phyloP scores from a whole-genome alignment of 2,113 vertebrate genomes.

The Trachemys scripta region DNA sequence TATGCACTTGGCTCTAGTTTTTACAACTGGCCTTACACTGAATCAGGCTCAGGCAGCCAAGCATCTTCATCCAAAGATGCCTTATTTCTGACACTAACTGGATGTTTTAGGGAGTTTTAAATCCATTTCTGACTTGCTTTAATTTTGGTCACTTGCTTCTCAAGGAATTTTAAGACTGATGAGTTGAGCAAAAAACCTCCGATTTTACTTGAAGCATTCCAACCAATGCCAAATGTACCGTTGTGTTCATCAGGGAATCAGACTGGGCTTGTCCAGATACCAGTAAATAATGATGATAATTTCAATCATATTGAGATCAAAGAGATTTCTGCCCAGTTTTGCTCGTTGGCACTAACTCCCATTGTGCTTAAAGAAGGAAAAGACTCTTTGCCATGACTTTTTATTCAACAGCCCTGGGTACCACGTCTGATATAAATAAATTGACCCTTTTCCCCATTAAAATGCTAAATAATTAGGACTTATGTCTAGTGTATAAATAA shows the following conservation, averaged over 20 bases:
- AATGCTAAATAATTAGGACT: neutral
- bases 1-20: neutral
- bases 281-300: neutral
- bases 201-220: neutral
- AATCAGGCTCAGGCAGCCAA: neutral
- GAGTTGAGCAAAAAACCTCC: neutral
- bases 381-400: neutral
- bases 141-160: slow-evolving; percentile 33
- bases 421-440: neutral
- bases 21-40: neutral
- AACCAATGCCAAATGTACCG: neutral
- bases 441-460: neutral
- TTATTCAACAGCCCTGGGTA: neutral
- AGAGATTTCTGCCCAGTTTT: neutral
- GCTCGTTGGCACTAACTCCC: neutral
- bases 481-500: neutral
- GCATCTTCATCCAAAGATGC: neutral
- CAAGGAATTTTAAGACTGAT: neutral
- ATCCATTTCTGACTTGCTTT: neutral
- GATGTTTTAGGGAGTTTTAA: slow-evolving; percentile 6
- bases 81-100: neutral
- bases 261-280: neutral
- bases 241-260: neutral
- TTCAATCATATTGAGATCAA: no score
- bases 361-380: neutral